Base-by-base conservation (phyloP, 2,888 invertebrate species). In the Euzetes globulus region DNA sequence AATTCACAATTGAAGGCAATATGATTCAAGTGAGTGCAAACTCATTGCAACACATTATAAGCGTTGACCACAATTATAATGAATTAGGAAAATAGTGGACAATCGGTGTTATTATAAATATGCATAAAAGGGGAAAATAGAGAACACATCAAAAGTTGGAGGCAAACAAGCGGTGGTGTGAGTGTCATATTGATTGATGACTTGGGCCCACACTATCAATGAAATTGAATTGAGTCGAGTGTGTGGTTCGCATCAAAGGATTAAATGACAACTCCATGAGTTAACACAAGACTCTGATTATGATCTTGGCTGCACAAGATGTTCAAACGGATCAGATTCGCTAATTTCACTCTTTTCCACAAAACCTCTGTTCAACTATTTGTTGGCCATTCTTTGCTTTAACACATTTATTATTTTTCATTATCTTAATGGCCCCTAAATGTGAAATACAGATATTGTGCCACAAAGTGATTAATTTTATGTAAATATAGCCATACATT, bases 181-280 rank as follows among this genome's bases (percentile, higher is more conserved):
- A 33, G 33, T 63, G 63, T 63, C 63, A 63, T 15, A 17, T 63
- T 63, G 63, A 63, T 63, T 37, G 63, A 63, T 63, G 63, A 63
- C 9, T 63, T 33, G 37, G n/a, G 63, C 22, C 60, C 29, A 29
- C 29, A n/a, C 63, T 63, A 63, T 63, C 63, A 63, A 63, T 63
- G 63, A 63, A 63, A 63, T 63, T 63, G 63, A 63, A 63, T 63
- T 63, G 63, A 63, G 63, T 33, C 11, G 63, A 33, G 63, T 37
- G 55, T 55, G 63, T 63, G 63, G 63, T 63, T 63, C 63, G 19
- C 37, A 63, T 63, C 63, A 63, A 63, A 63, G 63, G 63, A 63
- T 63, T 63, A 63, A 63, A 63, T 63, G 63, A 63, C 63, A 63
- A 63, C 22, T 55, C 29, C 63, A 63, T 63, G 63, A 63, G 63